phyloP scores from a whole-genome alignment of 2,113 vertebrate species.

The Syrmaticus mikado region DNA sequence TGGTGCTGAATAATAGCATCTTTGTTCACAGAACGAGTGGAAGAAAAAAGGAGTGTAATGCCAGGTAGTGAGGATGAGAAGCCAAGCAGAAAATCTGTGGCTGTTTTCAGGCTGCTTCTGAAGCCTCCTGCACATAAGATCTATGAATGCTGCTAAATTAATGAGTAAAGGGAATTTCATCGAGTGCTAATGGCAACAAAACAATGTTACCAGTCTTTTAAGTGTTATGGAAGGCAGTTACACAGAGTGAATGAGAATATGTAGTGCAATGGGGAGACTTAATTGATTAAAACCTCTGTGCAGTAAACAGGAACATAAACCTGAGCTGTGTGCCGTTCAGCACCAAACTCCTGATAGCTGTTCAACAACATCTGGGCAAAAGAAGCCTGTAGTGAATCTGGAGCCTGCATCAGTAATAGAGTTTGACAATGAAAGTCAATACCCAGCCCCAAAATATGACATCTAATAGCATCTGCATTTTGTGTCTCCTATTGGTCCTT shows the following conservation, averaged over 20 bases:
- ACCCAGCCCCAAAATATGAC: background rate
- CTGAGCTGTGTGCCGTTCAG: background rate
- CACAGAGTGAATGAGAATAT: background rate
- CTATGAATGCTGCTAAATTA: background rate
- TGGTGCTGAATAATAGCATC: background rate
- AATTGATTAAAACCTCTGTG: background rate
- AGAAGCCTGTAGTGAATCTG: background rate
- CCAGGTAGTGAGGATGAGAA: background rate
- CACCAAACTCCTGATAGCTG: background rate
- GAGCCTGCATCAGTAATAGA: background rate
- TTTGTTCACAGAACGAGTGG: background rate
- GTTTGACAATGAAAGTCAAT: slow-evolving; percentile 35
- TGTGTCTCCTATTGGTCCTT: slow-evolving; percentile 9
- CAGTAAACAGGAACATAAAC: background rate
- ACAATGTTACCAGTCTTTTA: background rate
- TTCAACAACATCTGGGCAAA: slow-evolving; percentile 26
- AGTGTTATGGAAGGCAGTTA: slow-evolving; percentile 1
- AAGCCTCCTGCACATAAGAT: background rate
- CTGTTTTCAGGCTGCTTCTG: background rate
- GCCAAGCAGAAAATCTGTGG: slow-evolving; percentile 6
- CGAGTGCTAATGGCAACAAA: slow-evolving; percentile 2
- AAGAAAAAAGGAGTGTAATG: background rate
- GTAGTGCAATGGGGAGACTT: background rate
- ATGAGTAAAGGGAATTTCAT: background rate
- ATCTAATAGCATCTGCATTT: background rate